These are phyloP conservation scores for Myrmecophaga tridactyla DNA, from an alignment of 2,113 vertebrate species.

Conservation along the genomic window DNA sequence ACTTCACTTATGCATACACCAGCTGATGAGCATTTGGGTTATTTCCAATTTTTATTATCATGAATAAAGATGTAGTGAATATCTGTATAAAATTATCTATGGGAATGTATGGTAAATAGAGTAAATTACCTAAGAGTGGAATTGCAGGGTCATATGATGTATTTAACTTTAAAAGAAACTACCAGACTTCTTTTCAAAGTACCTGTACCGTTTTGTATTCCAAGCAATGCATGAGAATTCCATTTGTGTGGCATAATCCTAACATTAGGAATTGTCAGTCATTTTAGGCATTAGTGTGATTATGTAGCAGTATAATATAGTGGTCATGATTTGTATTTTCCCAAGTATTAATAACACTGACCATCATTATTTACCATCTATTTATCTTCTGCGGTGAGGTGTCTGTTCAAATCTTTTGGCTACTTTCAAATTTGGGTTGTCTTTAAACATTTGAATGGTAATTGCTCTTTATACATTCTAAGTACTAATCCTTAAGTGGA, in stretches of 20 bases:
- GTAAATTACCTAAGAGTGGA: neutral
- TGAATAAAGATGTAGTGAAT: neutral
- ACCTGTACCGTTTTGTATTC: neutral
- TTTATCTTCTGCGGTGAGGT: neutral
- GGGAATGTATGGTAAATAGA: neutral
- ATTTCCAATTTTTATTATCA: neutral
- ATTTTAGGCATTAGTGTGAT: neutral
- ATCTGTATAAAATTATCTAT: neutral
- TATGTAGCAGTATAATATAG: neutral
- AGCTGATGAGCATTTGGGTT: neutral
- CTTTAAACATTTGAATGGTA: neutral
- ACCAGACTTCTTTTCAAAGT: neutral
- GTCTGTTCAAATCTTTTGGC: neutral
- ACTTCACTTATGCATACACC: neutral
- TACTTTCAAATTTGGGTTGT: neutral
- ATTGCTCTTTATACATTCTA: neutral
- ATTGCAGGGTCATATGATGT: neutral
- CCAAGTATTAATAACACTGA: neutral
- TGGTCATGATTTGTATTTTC: neutral
- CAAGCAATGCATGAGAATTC: neutral
- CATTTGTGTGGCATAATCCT: neutral
- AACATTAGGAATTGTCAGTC: neutral
- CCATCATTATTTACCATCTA: neutral
- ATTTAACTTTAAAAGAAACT: neutral
- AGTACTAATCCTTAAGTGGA: neutral